Conservation (phyloP, 1,140 invertebrate species). For the Drosophila orena region DNA sequence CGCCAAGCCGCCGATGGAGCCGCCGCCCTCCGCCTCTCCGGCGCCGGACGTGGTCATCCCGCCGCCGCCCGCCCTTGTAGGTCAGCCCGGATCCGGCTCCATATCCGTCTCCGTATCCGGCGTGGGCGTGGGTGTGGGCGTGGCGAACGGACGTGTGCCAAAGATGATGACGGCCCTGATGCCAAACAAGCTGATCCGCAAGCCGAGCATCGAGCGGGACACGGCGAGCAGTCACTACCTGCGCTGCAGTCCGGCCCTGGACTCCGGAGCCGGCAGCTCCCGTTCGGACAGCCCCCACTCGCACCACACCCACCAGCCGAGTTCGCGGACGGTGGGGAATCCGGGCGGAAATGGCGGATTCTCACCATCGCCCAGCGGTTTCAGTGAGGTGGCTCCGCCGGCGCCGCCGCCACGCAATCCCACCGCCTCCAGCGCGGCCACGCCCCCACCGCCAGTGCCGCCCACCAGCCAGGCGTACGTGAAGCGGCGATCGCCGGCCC, state of each 20-base stretch:
- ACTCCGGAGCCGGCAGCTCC: slow-evolving; percentile 94
- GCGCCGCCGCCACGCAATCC: slow-evolving; percentile 88
- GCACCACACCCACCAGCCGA: slow-evolving; percentile 72
- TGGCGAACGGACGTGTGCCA: slow-evolving; percentile 75
- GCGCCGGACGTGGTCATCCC: slow-evolving; percentile 63
- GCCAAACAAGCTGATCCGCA: slow-evolving; percentile 92
- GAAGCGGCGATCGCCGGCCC: slow-evolving; percentile 93
- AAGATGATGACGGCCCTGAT: slow-evolving; percentile 85
- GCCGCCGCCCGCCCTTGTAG: slow-evolving; percentile 46
- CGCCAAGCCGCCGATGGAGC: slow-evolving; percentile 73
- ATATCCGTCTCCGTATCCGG: slow-evolving; percentile 16
- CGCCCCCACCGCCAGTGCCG: slow-evolving; percentile 89
- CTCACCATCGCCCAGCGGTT: slow-evolving; percentile 88
- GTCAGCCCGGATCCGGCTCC: slow-evolving; percentile 30
- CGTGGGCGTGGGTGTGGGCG: slow-evolving; percentile 45
- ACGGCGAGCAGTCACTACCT: slow-evolving; percentile 87
- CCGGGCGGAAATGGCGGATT: slow-evolving; percentile 87
- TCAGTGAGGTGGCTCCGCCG: slow-evolving; percentile 89
- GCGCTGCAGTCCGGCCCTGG: slow-evolving; percentile 93
- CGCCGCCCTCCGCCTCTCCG: slow-evolving; percentile 61
- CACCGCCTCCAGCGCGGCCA: slow-evolving; percentile 88
- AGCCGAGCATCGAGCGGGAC: slow-evolving; percentile 94
- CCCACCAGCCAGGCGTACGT: slow-evolving; percentile 90
- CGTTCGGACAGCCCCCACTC: slow-evolving; percentile 94
- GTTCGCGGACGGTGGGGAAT: slow-evolving; percentile 66